phyloP scores from a whole-genome alignment of 2,113 vertebrate genomes.

The Melanerpes aurifrons region DNA sequence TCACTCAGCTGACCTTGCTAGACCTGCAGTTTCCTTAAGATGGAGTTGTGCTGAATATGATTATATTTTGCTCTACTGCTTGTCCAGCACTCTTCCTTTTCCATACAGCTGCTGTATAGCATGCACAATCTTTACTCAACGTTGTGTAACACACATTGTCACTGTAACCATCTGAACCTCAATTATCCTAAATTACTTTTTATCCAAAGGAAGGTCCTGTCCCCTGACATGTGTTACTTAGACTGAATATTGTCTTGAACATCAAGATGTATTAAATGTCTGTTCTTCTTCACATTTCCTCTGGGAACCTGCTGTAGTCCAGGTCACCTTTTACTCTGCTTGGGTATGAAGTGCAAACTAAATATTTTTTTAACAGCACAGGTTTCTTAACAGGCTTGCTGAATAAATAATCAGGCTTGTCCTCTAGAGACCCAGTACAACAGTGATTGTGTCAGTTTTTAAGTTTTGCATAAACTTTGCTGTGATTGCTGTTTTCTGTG shows the following conservation, averaged over 20 bases:
- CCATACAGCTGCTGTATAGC: not conserved
- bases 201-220: not conserved
- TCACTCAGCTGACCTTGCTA: slow-evolving; percentile 32
- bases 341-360: not conserved
- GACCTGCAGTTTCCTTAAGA: slow-evolving; percentile 10
- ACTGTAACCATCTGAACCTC: not conserved
- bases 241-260: not conserved
- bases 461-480: not conserved
- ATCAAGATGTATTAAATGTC: not conserved
- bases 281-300: not conserved
- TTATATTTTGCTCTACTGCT: not conserved
- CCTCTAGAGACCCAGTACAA: not conserved
- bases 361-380: not conserved
- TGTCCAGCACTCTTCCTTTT: not conserved
- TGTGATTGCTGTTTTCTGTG: not conserved
- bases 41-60: slow-evolving; percentile 19
- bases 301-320: not conserved
- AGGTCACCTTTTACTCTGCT: not conserved
- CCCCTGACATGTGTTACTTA: not conserved
- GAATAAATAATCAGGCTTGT: slow-evolving; percentile 24
- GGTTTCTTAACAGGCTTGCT: slow-evolving; percentile 5
- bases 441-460: not conserved
- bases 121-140: not conserved
- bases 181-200: not conserved
- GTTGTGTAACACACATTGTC: not conserved